Percentiles rank a stretch among this genome's conserved stretches.
phyloP scores from a whole-genome alignment of 2,113 vertebrate genomes.

The Solenodon paradoxus region DNA sequence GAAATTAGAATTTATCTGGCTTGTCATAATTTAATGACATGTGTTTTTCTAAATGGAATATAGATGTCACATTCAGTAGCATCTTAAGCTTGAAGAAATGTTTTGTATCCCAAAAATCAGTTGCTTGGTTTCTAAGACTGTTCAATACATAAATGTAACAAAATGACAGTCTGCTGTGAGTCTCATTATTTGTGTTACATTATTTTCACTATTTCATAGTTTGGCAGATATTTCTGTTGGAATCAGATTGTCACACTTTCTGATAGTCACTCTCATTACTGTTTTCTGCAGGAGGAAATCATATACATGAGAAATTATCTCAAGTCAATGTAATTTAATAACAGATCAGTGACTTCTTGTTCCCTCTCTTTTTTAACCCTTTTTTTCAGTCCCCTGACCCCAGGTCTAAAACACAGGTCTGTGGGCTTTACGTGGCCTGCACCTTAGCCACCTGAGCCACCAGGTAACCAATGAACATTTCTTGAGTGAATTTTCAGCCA shows the following conservation, averaged over 20 bases:
- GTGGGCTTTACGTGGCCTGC: no score
- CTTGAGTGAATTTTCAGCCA: conserved; percentile 57
- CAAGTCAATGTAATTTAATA: conserved; percentile 41
- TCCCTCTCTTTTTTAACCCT: conserved; percentile 38
- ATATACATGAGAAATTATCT: conserved; percentile 52
- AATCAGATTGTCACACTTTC: background rate
- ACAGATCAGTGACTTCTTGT: background rate
- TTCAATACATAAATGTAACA: background rate
- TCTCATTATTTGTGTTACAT: conserved; percentile 57
- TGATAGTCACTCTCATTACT: conserved; percentile 66
- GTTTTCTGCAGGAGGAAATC: conserved; percentile 64
- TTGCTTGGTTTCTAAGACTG: background rate
- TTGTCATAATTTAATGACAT: background rate
- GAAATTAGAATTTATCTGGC: background rate
- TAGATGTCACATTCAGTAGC: background rate
- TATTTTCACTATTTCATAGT: no score
- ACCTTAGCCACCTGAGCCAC: no score
- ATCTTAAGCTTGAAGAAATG: background rate
- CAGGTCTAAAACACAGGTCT: no score
- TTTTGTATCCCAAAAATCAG: background rate
- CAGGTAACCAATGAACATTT: no score
- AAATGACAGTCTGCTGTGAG: conserved; percentile 23
- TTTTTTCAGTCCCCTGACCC: no score
- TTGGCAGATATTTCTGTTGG: background rate
- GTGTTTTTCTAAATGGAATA: conserved; percentile 35